These are phyloP conservation scores for Oxyruncus cristatus DNA, from an alignment of 2,113 vertebrate genomes.

Conservation along the genomic window DNA sequence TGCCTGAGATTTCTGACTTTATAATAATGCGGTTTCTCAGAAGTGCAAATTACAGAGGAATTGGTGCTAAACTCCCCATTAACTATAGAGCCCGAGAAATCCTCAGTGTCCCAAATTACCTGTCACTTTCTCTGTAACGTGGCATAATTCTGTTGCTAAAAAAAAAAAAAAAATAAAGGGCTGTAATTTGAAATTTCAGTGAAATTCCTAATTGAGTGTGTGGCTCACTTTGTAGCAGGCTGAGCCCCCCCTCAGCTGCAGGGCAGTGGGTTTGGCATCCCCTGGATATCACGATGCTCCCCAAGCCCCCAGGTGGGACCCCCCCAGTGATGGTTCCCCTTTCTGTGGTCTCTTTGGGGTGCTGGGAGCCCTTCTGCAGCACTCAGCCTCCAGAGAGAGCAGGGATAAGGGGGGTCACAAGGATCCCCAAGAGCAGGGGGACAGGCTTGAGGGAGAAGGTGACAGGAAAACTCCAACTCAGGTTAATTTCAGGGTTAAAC, in stretches of 20 bases:
- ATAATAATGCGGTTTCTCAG: constrained; percentile 76
- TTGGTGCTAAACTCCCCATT: constrained; percentile 84
- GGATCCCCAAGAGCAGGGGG: rapidly evolving
- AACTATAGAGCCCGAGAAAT: constrained; percentile 73
- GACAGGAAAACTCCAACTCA: background rate
- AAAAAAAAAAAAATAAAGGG: background rate
- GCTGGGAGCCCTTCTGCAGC: background rate
- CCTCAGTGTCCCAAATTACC: constrained; percentile 79
- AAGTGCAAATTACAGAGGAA: constrained; percentile 81
- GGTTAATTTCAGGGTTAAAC: background rate
- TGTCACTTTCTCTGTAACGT: constrained; percentile 72
- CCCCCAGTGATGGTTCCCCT: background rate
- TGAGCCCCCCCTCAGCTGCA: background rate
- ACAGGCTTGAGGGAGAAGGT: rapidly evolving
- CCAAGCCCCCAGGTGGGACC: background rate
- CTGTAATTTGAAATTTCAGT: constrained; percentile 54
- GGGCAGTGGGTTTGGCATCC: background rate
- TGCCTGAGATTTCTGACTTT: constrained; percentile 76
- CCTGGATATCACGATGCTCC: background rate
- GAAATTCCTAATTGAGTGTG: constrained; percentile 64
- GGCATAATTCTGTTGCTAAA: constrained; percentile 61
- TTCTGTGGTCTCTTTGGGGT: rapidly evolving
- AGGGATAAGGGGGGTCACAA: rapidly evolving
- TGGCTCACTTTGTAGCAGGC: background rate
- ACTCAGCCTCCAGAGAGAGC: rapidly evolving